Conservation (phyloP, 2,888 invertebrate species). For the Ochlodes sylvanus region DNA sequence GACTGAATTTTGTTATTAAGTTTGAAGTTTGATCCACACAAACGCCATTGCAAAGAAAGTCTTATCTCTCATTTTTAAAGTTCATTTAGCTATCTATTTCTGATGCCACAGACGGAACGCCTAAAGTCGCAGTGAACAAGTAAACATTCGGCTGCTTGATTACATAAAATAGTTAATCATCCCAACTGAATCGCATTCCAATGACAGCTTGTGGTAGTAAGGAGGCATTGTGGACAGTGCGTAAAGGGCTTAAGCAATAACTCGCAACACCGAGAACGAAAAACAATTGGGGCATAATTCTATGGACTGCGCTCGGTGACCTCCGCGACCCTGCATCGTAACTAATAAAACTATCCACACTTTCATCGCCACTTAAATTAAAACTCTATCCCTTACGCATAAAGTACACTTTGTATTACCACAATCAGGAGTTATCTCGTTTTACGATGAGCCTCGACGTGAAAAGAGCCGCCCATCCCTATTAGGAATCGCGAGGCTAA, state of each 20-base stretch:
- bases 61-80: no score
- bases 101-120: no score
- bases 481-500: constrained; percentile 53
- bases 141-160: no score
- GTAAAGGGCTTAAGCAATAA: constrained; percentile 30
- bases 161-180: no score
- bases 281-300: constrained; percentile 80
- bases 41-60: no score
- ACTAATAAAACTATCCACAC: constrained; percentile 39
- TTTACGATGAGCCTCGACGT: neutral
- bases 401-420: constrained; percentile 12
- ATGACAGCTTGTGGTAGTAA: neutral
- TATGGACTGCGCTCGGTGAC: constrained; percentile 59
- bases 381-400: constrained; percentile 10
- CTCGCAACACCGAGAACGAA: constrained; percentile 57
- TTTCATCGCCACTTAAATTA: constrained; percentile 7
- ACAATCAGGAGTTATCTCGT: neutral
- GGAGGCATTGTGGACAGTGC: constrained; percentile 5
- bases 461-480: constrained; percentile 56
- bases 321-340: constrained; percentile 48
- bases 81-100: no score
- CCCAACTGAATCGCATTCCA: no score
- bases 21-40: no score
- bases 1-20: no score
- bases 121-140: no score